phyloP scores from a whole-genome alignment of 2,113 vertebrate genomes.

The Uropsilus gracilis region DNA sequence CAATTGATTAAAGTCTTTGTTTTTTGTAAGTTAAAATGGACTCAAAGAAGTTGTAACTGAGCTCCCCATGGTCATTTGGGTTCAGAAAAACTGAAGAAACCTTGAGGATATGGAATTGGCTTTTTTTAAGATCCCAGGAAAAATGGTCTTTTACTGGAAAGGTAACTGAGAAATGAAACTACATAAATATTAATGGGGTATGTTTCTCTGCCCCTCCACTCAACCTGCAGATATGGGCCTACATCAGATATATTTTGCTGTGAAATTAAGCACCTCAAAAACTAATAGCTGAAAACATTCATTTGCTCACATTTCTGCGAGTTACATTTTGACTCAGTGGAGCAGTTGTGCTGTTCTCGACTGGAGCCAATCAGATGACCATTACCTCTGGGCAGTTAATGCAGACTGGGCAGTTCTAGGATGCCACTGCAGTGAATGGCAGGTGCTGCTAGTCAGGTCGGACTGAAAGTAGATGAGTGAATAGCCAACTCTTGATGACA shows the following conservation, averaged over 20 bases:
- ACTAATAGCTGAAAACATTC: neutral
- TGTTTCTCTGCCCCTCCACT: neutral
- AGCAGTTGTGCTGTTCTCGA: neutral
- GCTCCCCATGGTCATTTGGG: neutral
- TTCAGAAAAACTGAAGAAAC: neutral
- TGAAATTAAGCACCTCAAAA: neutral
- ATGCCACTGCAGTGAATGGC: neutral
- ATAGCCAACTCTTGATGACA: no score
- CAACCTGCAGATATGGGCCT: neutral
- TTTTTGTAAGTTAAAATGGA: neutral
- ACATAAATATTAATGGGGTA: neutral
- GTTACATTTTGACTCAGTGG: neutral
- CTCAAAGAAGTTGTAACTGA: neutral
- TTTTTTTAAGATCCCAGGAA: neutral
- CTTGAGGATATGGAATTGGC: neutral
- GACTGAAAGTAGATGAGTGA: neutral
- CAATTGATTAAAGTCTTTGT: constrained; percentile 24
- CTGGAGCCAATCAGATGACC: neutral
- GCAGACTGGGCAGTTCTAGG: neutral
- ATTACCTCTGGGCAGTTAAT: neutral
- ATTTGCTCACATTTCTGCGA: neutral
- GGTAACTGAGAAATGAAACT: neutral
- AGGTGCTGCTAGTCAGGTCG: neutral
- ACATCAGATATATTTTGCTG: neutral
- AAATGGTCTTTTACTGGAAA: neutral